Evolutionary conservation across 2,888 invertebrate species (phyloP), one percentile per base, ranked within the genome.

Genomic region (Empis stercorea): DNA sequence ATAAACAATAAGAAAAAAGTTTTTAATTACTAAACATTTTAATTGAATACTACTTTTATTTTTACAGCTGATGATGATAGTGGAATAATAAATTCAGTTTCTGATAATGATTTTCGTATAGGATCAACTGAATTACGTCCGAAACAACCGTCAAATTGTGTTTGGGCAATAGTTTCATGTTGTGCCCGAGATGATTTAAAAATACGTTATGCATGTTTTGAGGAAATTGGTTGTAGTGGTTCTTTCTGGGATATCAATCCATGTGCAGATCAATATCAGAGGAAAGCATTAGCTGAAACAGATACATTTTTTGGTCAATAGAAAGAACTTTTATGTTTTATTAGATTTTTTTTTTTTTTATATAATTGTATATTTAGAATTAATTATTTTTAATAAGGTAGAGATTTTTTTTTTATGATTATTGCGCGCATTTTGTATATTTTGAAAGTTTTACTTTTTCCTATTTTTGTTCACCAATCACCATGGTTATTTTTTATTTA

Each of bases 131-230:
- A 27, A 27, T 27, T 27, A 2, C 5, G 9, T 6, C 6, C 23
- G 5, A 63, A 56, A 68, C 63, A 30, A 20, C 71, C 80, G 1
- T 72, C 78, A 10, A 73, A 75, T 1, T 87, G 87, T 57, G 78
- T 82, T 1, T 80, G 83, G 77, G 87, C 87, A 0, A 81, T 87
- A 44, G 68, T 84, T 7, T 76, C 80, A 2, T 88, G 87, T 59
- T 87, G 87, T 58, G 71, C 77, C 2, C 64, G 68, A 1, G 62
- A 64, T 23, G 66, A 66, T n/a, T 68, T 66, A 49, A 64, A 70
- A 13, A 66, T 76, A 44, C 65, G 72, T 3, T 71, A 73, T 53
- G 65, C 61, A 13, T 88, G 87, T 61, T 87, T 87, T 51, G 86
- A 86, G 63, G 68, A 74, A 10, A 66, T 81, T 46, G 77, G 79